Evolutionary conservation across 2,888 invertebrate species (phyloP).

Genomic region (Unio delphinus): DNA sequence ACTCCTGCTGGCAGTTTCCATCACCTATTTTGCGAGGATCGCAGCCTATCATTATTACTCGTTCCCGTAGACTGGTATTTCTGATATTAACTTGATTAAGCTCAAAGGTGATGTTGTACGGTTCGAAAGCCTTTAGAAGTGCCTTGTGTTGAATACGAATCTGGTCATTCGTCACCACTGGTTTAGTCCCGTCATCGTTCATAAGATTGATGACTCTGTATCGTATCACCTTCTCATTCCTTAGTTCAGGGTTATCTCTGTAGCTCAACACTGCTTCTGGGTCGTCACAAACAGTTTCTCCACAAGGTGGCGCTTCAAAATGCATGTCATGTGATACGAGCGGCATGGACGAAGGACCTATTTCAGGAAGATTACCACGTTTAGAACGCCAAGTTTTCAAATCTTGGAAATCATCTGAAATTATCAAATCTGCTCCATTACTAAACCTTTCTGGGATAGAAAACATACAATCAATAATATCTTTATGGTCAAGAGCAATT

Average conservation of each 20-base stretch:
- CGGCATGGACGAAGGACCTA: conserved; percentile 36
- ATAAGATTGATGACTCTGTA: conserved; percentile 60
- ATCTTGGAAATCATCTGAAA: conserved; percentile 41
- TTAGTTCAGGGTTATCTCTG: conserved; percentile 32
- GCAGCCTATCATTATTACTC: conserved; percentile 58
- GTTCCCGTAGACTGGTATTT: conserved; percentile 48
- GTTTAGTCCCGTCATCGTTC: conserved; percentile 56
- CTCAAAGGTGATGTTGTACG: conserved; percentile 62
- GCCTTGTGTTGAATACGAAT: conserved; percentile 53
- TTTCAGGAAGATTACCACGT: conserved; percentile 14
- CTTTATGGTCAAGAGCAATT: conserved; percentile 41
- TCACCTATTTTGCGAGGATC: conserved; percentile 58
- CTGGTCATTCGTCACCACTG: conserved; percentile 51
- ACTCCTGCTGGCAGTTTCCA: conserved; percentile 58
- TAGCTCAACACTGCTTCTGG: conserved; percentile 58
- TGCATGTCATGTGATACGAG: conserved; percentile 31
- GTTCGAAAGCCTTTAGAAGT: conserved; percentile 52
- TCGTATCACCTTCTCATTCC: conserved; percentile 45
- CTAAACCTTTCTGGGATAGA: background rate
- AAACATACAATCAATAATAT: conserved; percentile 38
- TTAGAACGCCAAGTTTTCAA: conserved; percentile 37
- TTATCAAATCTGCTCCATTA: conserved; percentile 9
- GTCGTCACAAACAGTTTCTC: conserved; percentile 65
- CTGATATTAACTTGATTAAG: conserved; percentile 32
- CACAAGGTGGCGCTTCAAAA: conserved; percentile 59